Evolutionary conservation across 2,113 vertebrate genomes (phyloP).

Genomic region (Nycticebus coucang): DNA sequence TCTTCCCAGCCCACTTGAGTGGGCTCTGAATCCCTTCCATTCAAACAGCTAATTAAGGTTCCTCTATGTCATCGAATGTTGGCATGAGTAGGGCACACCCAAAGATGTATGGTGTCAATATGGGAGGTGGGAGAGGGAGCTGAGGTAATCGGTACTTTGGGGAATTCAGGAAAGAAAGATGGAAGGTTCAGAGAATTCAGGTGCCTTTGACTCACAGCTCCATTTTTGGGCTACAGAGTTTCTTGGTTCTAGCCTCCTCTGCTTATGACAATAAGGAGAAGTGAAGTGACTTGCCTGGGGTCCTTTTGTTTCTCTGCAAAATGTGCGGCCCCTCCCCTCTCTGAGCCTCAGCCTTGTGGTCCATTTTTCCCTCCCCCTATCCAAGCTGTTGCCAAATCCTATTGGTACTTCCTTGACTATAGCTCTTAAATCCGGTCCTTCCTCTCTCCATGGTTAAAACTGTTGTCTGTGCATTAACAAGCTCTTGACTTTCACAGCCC

Average conservation of each 20-base stretch:
- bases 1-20: background rate
- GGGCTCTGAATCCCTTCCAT: background rate
- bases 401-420: slow-evolving; percentile 9
- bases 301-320: background rate
- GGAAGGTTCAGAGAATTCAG: background rate
- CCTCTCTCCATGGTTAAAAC: slow-evolving; percentile 56
- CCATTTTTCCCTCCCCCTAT: background rate
- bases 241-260: background rate
- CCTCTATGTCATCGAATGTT: background rate
- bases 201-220: background rate
- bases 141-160: background rate
- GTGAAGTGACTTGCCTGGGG: too few species aligned
- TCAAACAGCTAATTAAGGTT: background rate
- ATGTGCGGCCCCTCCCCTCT: background rate
- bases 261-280: background rate
- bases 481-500: slow-evolving; percentile 74
- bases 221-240: background rate
- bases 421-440: slow-evolving; percentile 56
- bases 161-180: background rate
- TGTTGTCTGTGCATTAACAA: slow-evolving; percentile 77
- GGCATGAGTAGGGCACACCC: background rate
- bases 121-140: background rate
- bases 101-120: background rate
- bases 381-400: slow-evolving; percentile 54
- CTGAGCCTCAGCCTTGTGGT: background rate